Evolutionary conservation across 2,113 vertebrate species (phyloP).

Genomic region (Protobothrops flavoviridis): DNA sequence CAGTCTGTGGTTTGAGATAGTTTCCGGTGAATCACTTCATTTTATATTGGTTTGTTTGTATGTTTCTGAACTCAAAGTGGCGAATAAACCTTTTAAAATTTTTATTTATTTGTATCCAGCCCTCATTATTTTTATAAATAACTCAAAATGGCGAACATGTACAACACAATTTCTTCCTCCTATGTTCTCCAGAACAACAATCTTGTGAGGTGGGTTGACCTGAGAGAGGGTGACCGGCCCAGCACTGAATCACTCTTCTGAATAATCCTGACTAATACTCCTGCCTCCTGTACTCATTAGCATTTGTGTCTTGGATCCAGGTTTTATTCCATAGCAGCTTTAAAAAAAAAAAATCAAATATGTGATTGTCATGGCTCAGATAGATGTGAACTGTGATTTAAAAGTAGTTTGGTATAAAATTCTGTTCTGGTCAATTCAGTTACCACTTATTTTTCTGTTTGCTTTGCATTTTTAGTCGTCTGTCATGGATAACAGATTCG

Average conservation of each 20-base stretch:
- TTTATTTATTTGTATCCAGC: neutral
- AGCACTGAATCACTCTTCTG: neutral
- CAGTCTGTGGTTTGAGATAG: neutral
- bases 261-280: neutral
- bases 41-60: neutral
- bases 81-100: neutral
- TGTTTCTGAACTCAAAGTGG: neutral
- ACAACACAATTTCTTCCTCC: neutral
- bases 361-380: neutral
- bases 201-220: neutral
- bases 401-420: neutral
- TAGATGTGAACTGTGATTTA: neutral
- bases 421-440: neutral
- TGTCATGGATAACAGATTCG: conserved; percentile 89
- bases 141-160: neutral
- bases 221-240: neutral
- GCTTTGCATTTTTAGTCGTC: conserved; percentile 68
- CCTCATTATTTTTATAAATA: neutral
- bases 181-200: neutral
- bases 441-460: neutral
- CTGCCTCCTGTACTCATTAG: neutral
- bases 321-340: neutral
- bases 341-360: neutral
- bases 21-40: neutral
- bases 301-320: neutral